These are phyloP conservation scores for Oryctolagus cuniculus DNA, from an alignment of 2,113 vertebrate genomes.

Conservation along the genomic window mOryCun1.1 NC_091440.1:96366501-96367000, in stretches of 20 bases:
- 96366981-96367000: background rate
- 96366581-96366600: background rate
- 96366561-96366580: background rate
- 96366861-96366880: background rate
- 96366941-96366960: background rate
- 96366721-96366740: too few species aligned
- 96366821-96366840: too few species aligned
- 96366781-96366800: too few species aligned
- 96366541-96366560: too few species aligned
- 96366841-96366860: background rate
- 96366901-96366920: background rate
- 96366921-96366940: background rate
- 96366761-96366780: too few species aligned
- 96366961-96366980: background rate
- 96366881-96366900: background rate
- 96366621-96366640: background rate
- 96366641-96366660: background rate
- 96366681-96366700: background rate
- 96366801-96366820: too few species aligned
- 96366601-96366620: background rate
- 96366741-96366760: too few species aligned
- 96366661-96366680: background rate
- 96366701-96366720: background rate
- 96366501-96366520: too few species aligned
- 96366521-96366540: too few species aligned